phyloP scores from a whole-genome alignment of 2,888 invertebrate species.

The Spilarctia lutea region DNA sequence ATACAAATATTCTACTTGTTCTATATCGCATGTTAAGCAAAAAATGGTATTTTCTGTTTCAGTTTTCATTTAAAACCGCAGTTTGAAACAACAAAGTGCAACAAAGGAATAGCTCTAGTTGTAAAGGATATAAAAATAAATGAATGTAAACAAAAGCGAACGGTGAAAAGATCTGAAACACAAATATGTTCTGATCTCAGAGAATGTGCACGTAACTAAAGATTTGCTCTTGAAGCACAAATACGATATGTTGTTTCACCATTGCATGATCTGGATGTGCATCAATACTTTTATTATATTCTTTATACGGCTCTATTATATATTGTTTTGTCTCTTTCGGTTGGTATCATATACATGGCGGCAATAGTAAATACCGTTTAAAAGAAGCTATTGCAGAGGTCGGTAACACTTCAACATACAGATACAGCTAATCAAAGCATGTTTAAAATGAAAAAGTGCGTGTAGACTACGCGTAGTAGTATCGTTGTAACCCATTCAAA shows the following conservation, averaged over 20 bases:
- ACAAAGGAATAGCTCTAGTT: constrained; percentile 13
- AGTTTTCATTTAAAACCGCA: constrained; percentile 7
- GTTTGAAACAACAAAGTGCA: constrained; percentile 7
- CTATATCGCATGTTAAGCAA: not conserved
- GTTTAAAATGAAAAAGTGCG: too few relatives aligned
- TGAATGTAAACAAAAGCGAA: constrained; percentile 21
- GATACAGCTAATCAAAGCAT: too few relatives aligned
- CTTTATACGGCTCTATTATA: not conserved
- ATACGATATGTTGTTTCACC: constrained; percentile 31
- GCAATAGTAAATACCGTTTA: too few relatives aligned
- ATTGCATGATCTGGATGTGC: constrained; percentile 36
- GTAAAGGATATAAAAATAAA: constrained; percentile 23
- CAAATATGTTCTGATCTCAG: constrained; percentile 35
- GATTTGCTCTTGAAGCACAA: constrained; percentile 22
- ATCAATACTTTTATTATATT: constrained; percentile 20
- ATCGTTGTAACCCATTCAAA: too few relatives aligned
- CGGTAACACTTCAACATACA: too few relatives aligned
- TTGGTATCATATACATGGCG: not conserved
- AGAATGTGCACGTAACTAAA: constrained; percentile 34
- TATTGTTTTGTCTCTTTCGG: not conserved
- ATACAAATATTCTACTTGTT: not conserved
- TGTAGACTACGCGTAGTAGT: too few relatives aligned
- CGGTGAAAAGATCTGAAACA: constrained; percentile 30
- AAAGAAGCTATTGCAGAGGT: not conserved
- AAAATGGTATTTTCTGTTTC: not conserved